phyloP scores from a whole-genome alignment of 1,140 invertebrate genomes.

The Drosophila grimshawi region DNA sequence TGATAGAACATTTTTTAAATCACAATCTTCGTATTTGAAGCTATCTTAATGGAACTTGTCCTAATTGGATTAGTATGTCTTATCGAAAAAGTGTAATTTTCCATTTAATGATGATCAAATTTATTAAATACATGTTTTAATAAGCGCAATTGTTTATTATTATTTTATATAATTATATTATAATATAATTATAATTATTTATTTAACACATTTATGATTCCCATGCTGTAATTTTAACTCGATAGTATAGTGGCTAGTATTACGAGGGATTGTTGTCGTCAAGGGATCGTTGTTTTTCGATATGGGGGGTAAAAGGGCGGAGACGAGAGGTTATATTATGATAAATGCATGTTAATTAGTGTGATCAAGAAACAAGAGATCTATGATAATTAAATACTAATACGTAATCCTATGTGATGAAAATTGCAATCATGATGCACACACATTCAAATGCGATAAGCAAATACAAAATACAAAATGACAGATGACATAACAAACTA shows the following conservation, averaged over 20 bases:
- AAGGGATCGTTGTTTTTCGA: background rate
- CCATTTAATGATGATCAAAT: no score
- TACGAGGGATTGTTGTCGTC: background rate
- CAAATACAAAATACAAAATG: slow-evolving; percentile 25
- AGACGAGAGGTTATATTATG: background rate
- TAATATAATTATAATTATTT: background rate
- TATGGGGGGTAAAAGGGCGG: background rate
- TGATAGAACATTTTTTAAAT: background rate
- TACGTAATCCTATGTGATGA: background rate
- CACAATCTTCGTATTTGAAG: no score
- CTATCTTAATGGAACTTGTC: no score
- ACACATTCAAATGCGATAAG: slow-evolving; percentile 23
- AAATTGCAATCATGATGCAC: slow-evolving; percentile 10
- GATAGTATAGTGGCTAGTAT: background rate
- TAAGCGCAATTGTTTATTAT: no score
- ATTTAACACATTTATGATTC: background rate
- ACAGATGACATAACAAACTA: slow-evolving; percentile 72
- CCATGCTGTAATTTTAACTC: background rate
- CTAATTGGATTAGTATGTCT: no score
- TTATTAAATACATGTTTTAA: no score
- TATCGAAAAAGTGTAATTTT: no score
- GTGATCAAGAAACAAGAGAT: slow-evolving; percentile 1
- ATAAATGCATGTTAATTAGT: slow-evolving; percentile 5
- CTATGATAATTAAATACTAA: slow-evolving; percentile 2
- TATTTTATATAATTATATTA: background rate